Base-by-base conservation (phyloP, 1,140 invertebrate species). In the Anthonomus grandis region DNA sequence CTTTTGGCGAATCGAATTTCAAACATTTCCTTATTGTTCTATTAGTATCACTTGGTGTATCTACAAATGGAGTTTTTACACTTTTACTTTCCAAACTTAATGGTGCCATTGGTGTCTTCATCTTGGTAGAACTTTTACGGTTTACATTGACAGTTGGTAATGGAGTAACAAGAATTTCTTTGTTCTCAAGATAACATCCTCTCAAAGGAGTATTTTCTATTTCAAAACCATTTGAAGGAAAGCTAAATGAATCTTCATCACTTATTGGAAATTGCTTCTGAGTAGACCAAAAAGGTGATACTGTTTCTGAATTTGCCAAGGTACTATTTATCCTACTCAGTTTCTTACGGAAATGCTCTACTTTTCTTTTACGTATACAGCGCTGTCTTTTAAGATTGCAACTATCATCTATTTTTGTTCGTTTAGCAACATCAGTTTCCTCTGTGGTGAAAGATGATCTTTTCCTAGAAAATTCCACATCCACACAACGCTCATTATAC, bases 401-500 rank as follows among this genome's bases (percentile, higher is more conserved):
- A 21, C 55, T 42, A 21, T 58, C 52, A 13, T 67, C 60, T 15
- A 59, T 13, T 31, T 60, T 27, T 23, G 57, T 4, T 15, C 52
- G 23, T 44, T 62, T 62, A 34, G 42, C 17, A 18, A 52, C 49
- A 12, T 44, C 38, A 10, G 46, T 48, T 17, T 56, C 38, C 15
- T 38, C 49, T 27, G 46, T 27, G 13, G 52, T 48, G 3, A 56
- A 24, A 9, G 57, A 62, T 2, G 48, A 23, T 15, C 69, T 51
- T 59, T 72, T 72, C 44, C 63, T 60, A 2, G 47, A 51, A 27
- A 42, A 39, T 1, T 34, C 42, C 8, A 46, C 57, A 51, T 73
- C 71, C 0, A 73, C 70, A 46, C 68, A 70, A 22, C 70, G 38
- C 44, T 73, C 71, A 37, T 71, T 73, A 51, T 64, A 73, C 4